Percentiles rank a stretch among this genome's conserved stretches.
These are phyloP conservation scores for Pempheris klunzingeri DNA, from an alignment of 2,797 vertebrate genomes.

Conservation along the genomic window DNA sequence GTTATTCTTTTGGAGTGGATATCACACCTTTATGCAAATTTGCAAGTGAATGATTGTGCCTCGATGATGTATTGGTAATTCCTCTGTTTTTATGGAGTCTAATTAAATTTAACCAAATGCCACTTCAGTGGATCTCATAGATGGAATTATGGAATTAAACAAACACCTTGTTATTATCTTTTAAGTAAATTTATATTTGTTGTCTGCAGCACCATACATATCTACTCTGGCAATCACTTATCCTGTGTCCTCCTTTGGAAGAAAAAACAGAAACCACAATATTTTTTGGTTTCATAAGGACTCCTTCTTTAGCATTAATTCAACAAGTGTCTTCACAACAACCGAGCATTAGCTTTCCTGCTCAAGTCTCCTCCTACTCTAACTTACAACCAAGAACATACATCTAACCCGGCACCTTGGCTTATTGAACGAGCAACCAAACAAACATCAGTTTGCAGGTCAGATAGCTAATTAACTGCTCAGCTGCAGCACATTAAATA, in stretches of 20 bases:
- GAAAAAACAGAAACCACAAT: background rate
- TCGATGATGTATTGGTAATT: constrained; percentile 26
- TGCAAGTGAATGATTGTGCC: constrained; percentile 28
- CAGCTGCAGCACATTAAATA: background rate
- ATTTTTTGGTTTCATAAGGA: background rate
- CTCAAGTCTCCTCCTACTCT: background rate
- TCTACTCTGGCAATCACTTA: background rate
- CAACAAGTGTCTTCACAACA: background rate
- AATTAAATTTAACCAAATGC: constrained; percentile 24
- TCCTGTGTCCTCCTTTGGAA: background rate
- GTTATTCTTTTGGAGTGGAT: constrained; percentile 35
- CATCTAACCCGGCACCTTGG: background rate
- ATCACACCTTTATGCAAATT: constrained; percentile 31
- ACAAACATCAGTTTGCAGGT: background rate
- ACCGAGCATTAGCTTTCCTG: background rate
- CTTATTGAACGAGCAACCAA: background rate
- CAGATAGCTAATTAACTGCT: background rate
- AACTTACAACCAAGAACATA: background rate
- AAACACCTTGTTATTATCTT: constrained; percentile 17
- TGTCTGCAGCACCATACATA: background rate
- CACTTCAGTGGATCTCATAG: constrained; percentile 12
- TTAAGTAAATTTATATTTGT: no score
- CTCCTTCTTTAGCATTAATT: background rate
- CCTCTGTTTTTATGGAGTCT: constrained; percentile 26
- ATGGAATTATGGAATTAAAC: constrained; percentile 5